A percentile compares a stretch with the other conserved stretches of the same genome.
Evolutionary conservation across 2,113 vertebrate species (phyloP).

Genomic region (Plotosus lineatus): DNA sequence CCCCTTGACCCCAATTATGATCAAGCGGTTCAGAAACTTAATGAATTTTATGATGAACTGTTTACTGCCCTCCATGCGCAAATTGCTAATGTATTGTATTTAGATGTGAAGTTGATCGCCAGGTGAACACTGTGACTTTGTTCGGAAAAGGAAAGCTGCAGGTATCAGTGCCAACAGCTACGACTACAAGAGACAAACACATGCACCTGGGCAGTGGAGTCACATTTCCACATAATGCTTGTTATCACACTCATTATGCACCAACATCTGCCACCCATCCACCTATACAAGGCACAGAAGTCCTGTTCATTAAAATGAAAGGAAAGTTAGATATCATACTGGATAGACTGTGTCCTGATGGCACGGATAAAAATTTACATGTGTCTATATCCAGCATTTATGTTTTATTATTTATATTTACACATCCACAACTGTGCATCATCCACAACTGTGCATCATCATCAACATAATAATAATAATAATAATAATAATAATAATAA

Average conservation of each 20-base stretch:
- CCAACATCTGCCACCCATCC: slow-evolving; percentile 25
- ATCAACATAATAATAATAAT: too few species aligned
- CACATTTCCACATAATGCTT: slow-evolving; percentile 4
- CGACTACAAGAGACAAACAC: slow-evolving; percentile 41
- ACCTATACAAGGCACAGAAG: background rate
- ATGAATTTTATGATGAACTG: too few species aligned
- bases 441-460: too few species aligned
- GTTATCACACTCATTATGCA: slow-evolving; percentile 28
- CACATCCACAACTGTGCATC: too few species aligned
- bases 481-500: too few species aligned
- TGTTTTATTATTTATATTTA: too few species aligned
- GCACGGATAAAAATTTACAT: background rate
- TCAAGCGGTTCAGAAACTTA: too few species aligned
- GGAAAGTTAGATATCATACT: background rate
- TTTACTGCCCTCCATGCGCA: slow-evolving; percentile 11
- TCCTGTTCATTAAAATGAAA: slow-evolving; percentile 14
- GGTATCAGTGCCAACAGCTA: slow-evolving; percentile 29
- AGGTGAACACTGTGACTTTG: slow-evolving; percentile 25
- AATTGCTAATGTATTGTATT: slow-evolving; percentile 3
- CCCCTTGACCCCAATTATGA: too few species aligned
- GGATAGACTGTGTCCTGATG: background rate
- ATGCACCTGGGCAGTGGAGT: slow-evolving; percentile 29
- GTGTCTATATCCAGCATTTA: background rate
- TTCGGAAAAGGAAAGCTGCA: background rate
- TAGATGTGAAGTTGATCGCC: slow-evolving; percentile 3